Evolutionary conservation across 2,797 vertebrate genomes (phyloP), one percentile per base, ranked within the genome.

Genomic region (Manis pentadactyla): DNA sequence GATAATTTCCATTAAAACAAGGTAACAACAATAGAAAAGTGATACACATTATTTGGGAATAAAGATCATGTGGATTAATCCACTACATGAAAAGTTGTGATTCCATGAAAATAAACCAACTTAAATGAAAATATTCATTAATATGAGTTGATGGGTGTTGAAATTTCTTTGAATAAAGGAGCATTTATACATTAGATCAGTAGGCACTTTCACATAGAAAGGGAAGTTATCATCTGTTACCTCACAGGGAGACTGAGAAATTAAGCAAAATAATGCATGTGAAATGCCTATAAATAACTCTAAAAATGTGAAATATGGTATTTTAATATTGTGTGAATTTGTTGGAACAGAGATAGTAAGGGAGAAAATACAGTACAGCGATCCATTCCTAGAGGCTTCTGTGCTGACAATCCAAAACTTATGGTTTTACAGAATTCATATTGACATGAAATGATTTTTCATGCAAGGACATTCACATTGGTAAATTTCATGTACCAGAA

Each of bases 391-490:
- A 96, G 55, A 71, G 53, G 7, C 27, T 77, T 77, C 53, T 86
- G 17, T 75, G 61, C 51, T 14, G 15, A 31, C 34, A 78, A 21
- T 37, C 53, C 82, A 86, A 88, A 49, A 95, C 25, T 64, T 93
- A 87, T 0, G 18, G 37, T 81, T 94, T 81, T 68, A 37, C 10
- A 73, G 31, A 85, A 93, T 88, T 68, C 13, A 27, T 82, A 59
- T 73, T 94, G 84, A 66, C 57, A 73, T 82, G 14, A 87, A 78
- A 78, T 57, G 27, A 86, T 93, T 93, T 93, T 93, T 94, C 68
- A 92, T 61, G 63, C 25, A 73, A 83, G 10, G 29, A 34, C 23
- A 37, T 90, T 81, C 87, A 73, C 69, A 68, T 73, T 85, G 75
- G 39, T 12, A 71, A 77, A 19, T 87, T 90, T 90, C 51, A 57